A percentile compares a stretch with the other conserved stretches of the same genome.
Conservation (phyloP, 2,113 vertebrate genomes). For the Excalfactoria chinensis region DNA sequence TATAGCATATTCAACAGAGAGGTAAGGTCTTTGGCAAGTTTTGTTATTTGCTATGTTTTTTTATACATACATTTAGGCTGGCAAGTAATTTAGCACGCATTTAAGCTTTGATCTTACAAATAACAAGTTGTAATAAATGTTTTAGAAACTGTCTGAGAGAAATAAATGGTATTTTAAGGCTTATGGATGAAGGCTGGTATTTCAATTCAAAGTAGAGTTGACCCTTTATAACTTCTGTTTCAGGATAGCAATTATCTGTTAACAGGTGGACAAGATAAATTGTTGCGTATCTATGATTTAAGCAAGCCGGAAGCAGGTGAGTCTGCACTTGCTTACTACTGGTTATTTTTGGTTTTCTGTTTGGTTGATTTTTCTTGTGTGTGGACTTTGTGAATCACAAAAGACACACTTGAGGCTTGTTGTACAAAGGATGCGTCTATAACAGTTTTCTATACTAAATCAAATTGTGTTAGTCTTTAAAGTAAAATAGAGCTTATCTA, state of each 20-base stretch:
- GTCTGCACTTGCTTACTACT: constrained; percentile 2
- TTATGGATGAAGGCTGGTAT: not conserved
- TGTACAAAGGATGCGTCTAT: not conserved
- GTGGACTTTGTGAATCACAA: not conserved
- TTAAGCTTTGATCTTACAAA: rapidly evolving
- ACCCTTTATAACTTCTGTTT: constrained; percentile 62
- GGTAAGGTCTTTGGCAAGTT: not conserved
- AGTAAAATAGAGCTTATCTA: not conserved
- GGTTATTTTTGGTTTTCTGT: not conserved
- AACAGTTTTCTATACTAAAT: not conserved
- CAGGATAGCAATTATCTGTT: constrained; percentile 95
- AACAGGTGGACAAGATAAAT: constrained; percentile 95
- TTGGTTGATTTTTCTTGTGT: not conserved
- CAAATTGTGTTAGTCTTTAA: not conserved
- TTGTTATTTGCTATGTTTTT: not conserved
- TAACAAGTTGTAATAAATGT: not conserved
- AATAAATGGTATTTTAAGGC: not conserved
- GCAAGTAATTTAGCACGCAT: not conserved
- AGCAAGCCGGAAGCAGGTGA: constrained; percentile 92
- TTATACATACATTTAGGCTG: not conserved
- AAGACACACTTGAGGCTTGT: not conserved
- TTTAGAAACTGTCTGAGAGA: not conserved
- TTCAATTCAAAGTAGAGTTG: constrained; percentile 28
- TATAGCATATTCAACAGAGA: not conserved
- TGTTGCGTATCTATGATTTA: constrained; percentile 95